Conservation (phyloP, 2,113 vertebrate species). For the Forbesichthys papilliferus region DNA sequence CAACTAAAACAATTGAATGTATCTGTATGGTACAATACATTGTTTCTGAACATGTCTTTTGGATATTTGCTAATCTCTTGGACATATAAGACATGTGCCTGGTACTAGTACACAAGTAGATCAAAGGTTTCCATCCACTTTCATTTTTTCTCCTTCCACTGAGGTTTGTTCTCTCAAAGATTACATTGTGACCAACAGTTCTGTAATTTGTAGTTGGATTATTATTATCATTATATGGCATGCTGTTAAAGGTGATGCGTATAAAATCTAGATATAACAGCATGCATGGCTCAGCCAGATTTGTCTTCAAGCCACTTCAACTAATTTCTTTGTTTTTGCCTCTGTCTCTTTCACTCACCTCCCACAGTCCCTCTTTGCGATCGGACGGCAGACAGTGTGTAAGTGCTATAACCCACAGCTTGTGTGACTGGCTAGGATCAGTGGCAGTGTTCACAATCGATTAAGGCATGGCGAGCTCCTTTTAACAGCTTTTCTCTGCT, state of each 20-base stretch:
- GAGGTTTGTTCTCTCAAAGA: too few species aligned
- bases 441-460: conserved; percentile 78
- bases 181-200: neutral
- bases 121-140: too few species aligned
- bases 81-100: too few species aligned
- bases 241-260: neutral
- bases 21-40: too few species aligned
- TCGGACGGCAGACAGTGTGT: conserved; percentile 73
- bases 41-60: too few species aligned
- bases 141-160: too few species aligned
- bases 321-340: conserved; percentile 39
- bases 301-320: conserved; percentile 28
- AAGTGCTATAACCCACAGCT: conserved; percentile 72
- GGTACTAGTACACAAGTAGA: too few species aligned
- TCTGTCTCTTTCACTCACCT: conserved; percentile 60
- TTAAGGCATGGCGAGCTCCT: conserved; percentile 74
- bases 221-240: neutral
- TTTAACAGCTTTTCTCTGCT: conserved; percentile 78
- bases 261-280: neutral
- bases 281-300: neutral
- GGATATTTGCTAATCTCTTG: too few species aligned
- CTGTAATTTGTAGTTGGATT: neutral
- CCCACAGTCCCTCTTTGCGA: conserved; percentile 59
- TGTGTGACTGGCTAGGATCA: conserved; percentile 72
- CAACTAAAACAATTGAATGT: too few species aligned